Conservation (phyloP, 1,140 invertebrate genomes). For the Leptinotarsa texana region DNA sequence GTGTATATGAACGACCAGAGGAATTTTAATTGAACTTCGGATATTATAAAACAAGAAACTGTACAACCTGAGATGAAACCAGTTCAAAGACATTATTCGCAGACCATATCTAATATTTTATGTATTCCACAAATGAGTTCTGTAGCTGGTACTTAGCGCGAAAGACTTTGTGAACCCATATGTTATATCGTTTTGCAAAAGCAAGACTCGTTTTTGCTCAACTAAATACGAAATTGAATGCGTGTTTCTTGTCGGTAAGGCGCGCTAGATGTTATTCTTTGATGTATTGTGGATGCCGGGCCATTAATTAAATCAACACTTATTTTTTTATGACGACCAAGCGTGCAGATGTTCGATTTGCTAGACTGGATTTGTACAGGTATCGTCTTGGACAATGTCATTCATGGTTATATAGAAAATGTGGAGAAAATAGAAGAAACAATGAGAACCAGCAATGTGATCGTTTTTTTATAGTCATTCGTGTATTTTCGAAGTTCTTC, state of each 20-base stretch:
- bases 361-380: neutral
- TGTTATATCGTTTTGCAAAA: neutral
- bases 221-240: constrained; percentile 4
- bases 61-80: neutral
- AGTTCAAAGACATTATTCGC: neutral
- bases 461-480: no score
- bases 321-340: neutral
- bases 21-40: no score
- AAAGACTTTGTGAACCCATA: neutral
- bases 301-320: constrained; percentile 6
- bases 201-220: constrained; percentile 2
- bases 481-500: no score
- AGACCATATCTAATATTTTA: neutral
- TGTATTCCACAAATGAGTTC: constrained; percentile 5
- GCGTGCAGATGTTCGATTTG: constrained; percentile 2
- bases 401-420: no score
- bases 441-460: no score
- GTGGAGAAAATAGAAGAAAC: no score
- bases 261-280: neutral
- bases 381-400: no score
- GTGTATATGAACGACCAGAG: no score
- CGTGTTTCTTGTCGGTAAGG: neutral
- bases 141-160: neutral
- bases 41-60: no score
- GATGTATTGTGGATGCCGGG: constrained; percentile 4